These are phyloP conservation scores for Geodia barretti DNA, from an alignment of 37 sponge, comb jelly and placozoan genomes.

Conservation along the genomic window DNA sequence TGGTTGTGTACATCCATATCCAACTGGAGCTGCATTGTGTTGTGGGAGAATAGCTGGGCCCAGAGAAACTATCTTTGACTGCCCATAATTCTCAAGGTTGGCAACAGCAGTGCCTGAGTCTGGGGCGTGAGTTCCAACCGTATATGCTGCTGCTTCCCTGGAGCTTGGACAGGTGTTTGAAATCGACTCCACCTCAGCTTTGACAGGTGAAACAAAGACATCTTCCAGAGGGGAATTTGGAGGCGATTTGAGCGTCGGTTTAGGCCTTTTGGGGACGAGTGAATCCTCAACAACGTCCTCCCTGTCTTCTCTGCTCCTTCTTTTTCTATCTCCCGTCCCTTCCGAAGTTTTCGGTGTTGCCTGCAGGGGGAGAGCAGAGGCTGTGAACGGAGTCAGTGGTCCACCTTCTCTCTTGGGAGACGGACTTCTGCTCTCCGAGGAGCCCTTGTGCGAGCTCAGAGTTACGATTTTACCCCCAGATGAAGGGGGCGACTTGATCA, in stretches of 20 bases:
- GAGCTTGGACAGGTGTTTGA: too few relatives aligned
- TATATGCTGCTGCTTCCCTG: too few relatives aligned
- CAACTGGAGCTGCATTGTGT: background rate
- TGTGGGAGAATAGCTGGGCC: too few relatives aligned
- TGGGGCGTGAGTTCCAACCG: too few relatives aligned
- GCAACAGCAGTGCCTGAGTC: too few relatives aligned
- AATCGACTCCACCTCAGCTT: too few relatives aligned
- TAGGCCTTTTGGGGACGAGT: background rate
- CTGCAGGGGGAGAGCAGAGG: background rate
- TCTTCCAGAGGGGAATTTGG: background rate
- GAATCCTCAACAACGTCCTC: background rate
- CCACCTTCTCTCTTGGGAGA: background rate
- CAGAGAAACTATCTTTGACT: too few relatives aligned
- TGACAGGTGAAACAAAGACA: background rate
- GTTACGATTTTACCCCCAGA: background rate
- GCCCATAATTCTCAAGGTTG: too few relatives aligned
- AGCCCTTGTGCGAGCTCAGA: background rate
- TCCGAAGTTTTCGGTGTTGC: background rate
- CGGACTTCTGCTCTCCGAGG: background rate
- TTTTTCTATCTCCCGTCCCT: background rate
- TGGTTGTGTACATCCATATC: background rate
- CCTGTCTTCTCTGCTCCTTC: background rate
- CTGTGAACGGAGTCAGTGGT: background rate
- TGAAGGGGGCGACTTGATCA: background rate
- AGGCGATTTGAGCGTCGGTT: background rate